Base-by-base conservation (phyloP, 2,888 invertebrate genomes). In the Eupithecia subumbrata region DNA sequence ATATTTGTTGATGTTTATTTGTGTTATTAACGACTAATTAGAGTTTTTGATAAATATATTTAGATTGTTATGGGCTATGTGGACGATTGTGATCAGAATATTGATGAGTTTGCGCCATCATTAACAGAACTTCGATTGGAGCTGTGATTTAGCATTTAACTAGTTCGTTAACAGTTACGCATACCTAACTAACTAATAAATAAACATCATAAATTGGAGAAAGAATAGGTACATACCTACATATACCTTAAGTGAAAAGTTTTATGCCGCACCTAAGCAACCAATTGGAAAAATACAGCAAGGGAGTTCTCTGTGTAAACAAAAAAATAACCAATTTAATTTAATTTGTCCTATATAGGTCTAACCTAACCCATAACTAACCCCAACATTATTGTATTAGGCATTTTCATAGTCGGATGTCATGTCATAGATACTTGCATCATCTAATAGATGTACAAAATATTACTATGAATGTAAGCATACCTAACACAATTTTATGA, bases 41-140 rank as follows among this genome's bases (percentile, higher is more conserved):
- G 72, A 34, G 72, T 68, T 70, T 72, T 56, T n/a, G 69, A 72
- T 74, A 74, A 30, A 77, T 72, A 70, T 72, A 69, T 74, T 74
- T 85, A 84, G 81, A 82, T 83, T 79, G 82, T 82, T 81, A 68
- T 68, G 25, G 64, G 30, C 64, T 64, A 30, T 64, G 30, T 64
- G 64, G 43, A 22, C 75, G 76, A 81, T 81, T 80, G 79, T 80
- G 78, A 77, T 81, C 76, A 78, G 83, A 83, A 81, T 84, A 85
- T 84, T 71, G 79, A 80, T 80, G 69, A 66, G 77, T 79, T 81
- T 84, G 82, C 82, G 82, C 80, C 83, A 81, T 81, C 76, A 81
- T 83, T 82, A 81, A 83, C 80, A 81, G 25, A 80, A 82, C 79
- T 60, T 73, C 75, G 76, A 74, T 74, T 80, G 81, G 83, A 71